Conservation (phyloP, 2,113 vertebrate species). For the Lonchura striata region DNA sequence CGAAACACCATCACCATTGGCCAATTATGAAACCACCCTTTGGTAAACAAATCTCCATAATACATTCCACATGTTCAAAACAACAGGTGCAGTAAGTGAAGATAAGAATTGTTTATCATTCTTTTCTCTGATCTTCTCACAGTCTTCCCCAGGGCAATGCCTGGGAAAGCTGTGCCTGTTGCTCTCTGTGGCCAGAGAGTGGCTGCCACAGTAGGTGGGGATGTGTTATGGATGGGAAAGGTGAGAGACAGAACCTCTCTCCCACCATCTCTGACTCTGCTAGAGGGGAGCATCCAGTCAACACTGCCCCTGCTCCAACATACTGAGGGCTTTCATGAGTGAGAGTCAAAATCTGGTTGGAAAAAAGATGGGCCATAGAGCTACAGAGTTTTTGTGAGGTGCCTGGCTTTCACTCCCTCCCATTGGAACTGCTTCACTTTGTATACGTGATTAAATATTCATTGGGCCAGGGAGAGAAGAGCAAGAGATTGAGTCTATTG, state of each 20-base stretch:
- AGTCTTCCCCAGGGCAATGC: no score
- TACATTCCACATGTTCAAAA: no score
- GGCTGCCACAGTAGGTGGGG: not conserved
- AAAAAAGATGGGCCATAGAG: not conserved
- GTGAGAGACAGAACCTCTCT: not conserved
- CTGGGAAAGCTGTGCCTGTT: no score
- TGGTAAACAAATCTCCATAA: no score
- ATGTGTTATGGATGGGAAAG: rapidly evolving
- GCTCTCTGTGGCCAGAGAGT: no score
- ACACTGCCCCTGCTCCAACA: not conserved
- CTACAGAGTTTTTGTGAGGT: not conserved
- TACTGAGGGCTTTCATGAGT: not conserved
- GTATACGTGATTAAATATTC: constrained; percentile 12
- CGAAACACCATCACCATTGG: no score
- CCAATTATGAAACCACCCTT: no score
- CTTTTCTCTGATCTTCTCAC: no score
- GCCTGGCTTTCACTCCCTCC: not conserved
- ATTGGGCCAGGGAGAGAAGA: constrained; percentile 32
- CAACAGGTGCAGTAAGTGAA: no score
- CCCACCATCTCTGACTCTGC: not conserved
- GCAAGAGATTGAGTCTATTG: constrained; percentile 57
- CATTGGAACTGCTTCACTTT: not conserved
- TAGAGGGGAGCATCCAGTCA: not conserved
- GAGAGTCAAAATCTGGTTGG: not conserved
- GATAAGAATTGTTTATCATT: no score